Evolutionary conservation across 92 coral and sea anemone species (phyloP), one percentile per base, ranked within the genome.

Genomic region (Phenganax stokvisi): DNA sequence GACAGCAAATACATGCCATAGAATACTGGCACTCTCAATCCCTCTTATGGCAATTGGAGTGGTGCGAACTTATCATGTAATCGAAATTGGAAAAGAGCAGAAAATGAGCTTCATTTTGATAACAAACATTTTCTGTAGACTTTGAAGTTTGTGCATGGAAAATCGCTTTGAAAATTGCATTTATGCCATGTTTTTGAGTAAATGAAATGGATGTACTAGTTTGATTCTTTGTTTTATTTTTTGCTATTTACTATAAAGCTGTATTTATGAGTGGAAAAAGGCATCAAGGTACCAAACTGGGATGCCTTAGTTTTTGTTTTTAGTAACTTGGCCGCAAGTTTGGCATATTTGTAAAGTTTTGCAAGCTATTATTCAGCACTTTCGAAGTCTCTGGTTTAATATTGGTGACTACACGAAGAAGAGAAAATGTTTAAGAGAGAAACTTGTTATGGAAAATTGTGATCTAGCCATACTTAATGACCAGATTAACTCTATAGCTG

Each of bases 381-480:
- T 55, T 75, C 54, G 57, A 28, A 51, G 80, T 54, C 65, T 68
- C 73, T 12, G 11, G 47, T 68, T 30, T 68, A 68, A 37, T 29
- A 68, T 68, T n/a, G 54, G 53, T 68, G 53, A 30, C 11, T 37
- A 29, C 73, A 52, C 52, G 29, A 68, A 29, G 73, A 53, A 28
- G 73, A 68, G 47, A 53, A 68, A 30, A 68, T 53, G 73, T 68
- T 68, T 68, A 68, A 15, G 73, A 16, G 53, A 68, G 73, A 53
- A 68, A 0, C 31, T 68, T 13, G n/a, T 68, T 30, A 9, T 68
- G 73, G 13, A 68, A 20, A 68, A 68, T 16, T 53, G 73, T 30
- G 73, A 20, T 10, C 31, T 68, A 13, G 47, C 31, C 9, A 16
- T 30, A 68, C 53, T 68, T 68, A 53, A 27, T 3, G 54, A 29